These are phyloP conservation scores for Echiichthys vipera DNA, from an alignment of 2,797 vertebrate genomes.

Conservation along the genomic window DNA sequence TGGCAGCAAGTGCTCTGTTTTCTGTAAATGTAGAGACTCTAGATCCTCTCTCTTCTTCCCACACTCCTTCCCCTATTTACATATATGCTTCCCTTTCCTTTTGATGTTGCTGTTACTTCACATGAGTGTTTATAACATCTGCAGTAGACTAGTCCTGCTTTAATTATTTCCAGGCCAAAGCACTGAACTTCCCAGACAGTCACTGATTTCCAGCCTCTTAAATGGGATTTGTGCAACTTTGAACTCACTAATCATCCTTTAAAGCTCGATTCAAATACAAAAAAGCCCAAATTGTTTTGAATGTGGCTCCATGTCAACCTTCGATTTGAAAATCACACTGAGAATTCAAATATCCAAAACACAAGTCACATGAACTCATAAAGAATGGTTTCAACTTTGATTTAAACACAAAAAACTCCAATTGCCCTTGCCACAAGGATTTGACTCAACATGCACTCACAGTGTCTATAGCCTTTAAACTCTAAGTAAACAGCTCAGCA, in stretches of 20 bases:
- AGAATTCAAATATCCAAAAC: background rate
- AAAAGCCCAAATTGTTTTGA: background rate
- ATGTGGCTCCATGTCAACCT: background rate
- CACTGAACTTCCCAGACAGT: constrained; percentile 27
- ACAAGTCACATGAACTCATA: background rate
- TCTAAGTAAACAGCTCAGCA: constrained; percentile 33
- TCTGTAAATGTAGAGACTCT: constrained; percentile 87
- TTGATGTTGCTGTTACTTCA: constrained; percentile 93
- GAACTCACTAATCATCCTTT: constrained; percentile 19
- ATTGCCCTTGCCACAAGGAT: constrained; percentile 10
- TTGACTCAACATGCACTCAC: constrained; percentile 22
- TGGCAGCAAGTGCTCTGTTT: constrained; percentile 86
- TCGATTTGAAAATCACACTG: constrained; percentile 7
- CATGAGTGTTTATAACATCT: constrained; percentile 88
- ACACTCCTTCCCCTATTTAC: constrained; percentile 67
- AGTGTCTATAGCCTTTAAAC: constrained; percentile 20
- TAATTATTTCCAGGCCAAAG: constrained; percentile 40
- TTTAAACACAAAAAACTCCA: background rate
- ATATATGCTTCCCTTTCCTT: constrained; percentile 87
- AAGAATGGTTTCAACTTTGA: constrained; percentile 20
- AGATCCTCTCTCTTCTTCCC: constrained; percentile 57
- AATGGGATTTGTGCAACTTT: constrained; percentile 41
- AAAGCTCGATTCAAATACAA: constrained; percentile 21
- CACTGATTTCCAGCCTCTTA: constrained; percentile 33
- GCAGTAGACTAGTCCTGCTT: constrained; percentile 37